phyloP scores from a whole-genome alignment of 2,888 invertebrate species.

The Dioctria rufipes region DNA sequence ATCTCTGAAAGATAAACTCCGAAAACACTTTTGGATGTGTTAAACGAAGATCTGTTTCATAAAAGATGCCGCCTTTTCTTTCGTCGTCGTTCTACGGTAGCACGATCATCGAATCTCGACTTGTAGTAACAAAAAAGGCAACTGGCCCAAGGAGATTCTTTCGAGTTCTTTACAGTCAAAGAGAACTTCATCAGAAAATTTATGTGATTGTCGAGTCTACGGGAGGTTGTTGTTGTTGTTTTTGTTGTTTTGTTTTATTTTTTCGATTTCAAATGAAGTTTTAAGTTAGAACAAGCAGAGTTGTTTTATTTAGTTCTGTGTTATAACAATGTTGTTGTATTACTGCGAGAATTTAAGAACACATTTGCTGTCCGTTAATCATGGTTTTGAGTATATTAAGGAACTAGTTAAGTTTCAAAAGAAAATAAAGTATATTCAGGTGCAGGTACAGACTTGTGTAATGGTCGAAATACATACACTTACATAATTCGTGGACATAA shows the following conservation, averaged over 20 bases:
- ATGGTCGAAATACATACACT: too few species aligned
- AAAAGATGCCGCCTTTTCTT: constrained; percentile 55
- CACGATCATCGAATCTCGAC: not conserved
- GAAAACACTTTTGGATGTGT: constrained; percentile 35
- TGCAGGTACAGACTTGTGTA: too few species aligned
- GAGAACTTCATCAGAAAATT: not conserved
- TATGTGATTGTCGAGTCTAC: constrained; percentile 27
- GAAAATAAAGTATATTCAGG: too few species aligned
- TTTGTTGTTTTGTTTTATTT: not conserved
- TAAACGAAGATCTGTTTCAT: constrained; percentile 58
- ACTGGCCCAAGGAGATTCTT: constrained; percentile 4
- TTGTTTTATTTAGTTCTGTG: too few species aligned
- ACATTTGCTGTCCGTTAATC: too few species aligned
- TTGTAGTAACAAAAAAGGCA: not conserved
- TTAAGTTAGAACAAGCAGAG: too few species aligned
- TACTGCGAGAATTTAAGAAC: too few species aligned
- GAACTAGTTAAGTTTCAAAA: too few species aligned
- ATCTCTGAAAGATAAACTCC: constrained; percentile 21
- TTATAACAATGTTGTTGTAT: too few species aligned
- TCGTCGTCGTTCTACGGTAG: constrained; percentile 18
- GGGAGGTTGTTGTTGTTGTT: constrained; percentile 31
- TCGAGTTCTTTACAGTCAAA: constrained; percentile 11
- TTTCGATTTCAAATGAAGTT: too few species aligned
- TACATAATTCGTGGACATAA: too few species aligned
- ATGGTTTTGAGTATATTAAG: too few species aligned